phyloP scores from a whole-genome alignment of 2,888 invertebrate genomes.

The Lithosia quadra region DNA sequence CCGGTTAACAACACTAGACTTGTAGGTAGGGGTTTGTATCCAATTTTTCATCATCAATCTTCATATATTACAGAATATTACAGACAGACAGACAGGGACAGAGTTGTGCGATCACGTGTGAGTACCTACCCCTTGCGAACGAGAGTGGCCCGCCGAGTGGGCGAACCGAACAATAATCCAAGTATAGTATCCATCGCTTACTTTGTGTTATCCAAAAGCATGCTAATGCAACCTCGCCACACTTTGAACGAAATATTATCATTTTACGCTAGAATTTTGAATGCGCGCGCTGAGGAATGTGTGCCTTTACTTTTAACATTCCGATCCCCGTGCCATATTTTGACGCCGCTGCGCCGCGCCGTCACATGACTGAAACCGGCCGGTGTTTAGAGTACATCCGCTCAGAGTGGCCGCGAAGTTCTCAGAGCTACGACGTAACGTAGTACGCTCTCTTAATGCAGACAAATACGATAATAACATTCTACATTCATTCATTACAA shows the following conservation, averaged over 20 bases:
- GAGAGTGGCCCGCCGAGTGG: slow-evolving; percentile 1
- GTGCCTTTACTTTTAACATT: slow-evolving; percentile 52
- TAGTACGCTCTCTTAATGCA: slow-evolving; percentile 53
- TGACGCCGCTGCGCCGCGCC: slow-evolving; percentile 61
- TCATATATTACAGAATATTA: too few relatives aligned
- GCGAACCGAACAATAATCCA: neutral
- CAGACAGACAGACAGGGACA: too few relatives aligned
- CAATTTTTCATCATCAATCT: too few relatives aligned
- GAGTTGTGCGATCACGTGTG: slow-evolving; percentile 76
- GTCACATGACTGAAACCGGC: slow-evolving; percentile 75
- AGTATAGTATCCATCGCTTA: neutral
- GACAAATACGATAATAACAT: slow-evolving; percentile 62
- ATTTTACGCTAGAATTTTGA: slow-evolving; percentile 20
- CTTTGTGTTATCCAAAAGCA: neutral
- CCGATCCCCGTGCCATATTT: slow-evolving; percentile 66
- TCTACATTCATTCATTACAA: slow-evolving; percentile 49
- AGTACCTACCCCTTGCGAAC: too few relatives aligned
- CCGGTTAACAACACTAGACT: too few relatives aligned
- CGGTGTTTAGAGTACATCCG: slow-evolving; percentile 59
- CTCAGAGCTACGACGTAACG: slow-evolving; percentile 56
- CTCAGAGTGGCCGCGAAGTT: slow-evolving; percentile 65
- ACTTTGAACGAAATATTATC: neutral
- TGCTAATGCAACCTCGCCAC: neutral
- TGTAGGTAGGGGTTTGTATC: too few relatives aligned
- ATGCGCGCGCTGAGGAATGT: slow-evolving; percentile 45